Percentiles rank a stretch among this genome's conserved stretches.
Evolutionary conservation across 2,797 vertebrate genomes (phyloP).

Genomic region (Acipenser ruthenus): DNA sequence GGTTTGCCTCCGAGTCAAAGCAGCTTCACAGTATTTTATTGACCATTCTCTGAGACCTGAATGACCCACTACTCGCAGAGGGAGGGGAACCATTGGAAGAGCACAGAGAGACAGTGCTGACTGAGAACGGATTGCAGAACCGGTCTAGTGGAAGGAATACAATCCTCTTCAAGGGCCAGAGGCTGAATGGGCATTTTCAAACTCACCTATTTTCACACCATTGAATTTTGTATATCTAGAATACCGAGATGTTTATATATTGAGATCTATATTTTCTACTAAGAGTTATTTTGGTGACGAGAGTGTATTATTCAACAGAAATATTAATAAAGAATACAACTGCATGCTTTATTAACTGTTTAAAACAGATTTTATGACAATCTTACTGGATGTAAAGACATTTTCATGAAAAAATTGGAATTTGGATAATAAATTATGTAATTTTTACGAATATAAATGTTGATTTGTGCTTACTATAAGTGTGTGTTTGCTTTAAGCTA

Average conservation of each 20-base stretch:
- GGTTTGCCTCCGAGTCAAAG: no score
- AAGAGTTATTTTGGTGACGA: constrained; percentile 24
- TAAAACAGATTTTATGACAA: constrained; percentile 41
- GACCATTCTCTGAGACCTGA: background rate
- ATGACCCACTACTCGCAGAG: background rate
- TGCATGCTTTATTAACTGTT: constrained; percentile 39
- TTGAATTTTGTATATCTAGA: constrained; percentile 25
- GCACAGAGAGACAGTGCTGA: no score
- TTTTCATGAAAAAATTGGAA: no score
- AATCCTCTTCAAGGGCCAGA: background rate
- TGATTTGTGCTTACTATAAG: no score
- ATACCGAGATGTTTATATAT: constrained; percentile 47
- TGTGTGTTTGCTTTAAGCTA: no score
- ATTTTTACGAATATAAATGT: background rate
- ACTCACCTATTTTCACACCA: no score
- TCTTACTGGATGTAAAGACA: constrained; percentile 37
- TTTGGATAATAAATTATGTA: constrained; percentile 1
- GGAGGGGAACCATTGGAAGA: no score
- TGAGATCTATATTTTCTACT: constrained; percentile 38
- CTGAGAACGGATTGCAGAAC: background rate
- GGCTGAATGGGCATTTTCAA: no score
- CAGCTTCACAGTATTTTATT: no score
- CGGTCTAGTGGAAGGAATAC: no score
- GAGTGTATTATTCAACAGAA: constrained; percentile 23
- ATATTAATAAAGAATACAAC: constrained; percentile 6